Conservation (phyloP, 2,888 invertebrate species). For the Athalia rosae region DNA sequence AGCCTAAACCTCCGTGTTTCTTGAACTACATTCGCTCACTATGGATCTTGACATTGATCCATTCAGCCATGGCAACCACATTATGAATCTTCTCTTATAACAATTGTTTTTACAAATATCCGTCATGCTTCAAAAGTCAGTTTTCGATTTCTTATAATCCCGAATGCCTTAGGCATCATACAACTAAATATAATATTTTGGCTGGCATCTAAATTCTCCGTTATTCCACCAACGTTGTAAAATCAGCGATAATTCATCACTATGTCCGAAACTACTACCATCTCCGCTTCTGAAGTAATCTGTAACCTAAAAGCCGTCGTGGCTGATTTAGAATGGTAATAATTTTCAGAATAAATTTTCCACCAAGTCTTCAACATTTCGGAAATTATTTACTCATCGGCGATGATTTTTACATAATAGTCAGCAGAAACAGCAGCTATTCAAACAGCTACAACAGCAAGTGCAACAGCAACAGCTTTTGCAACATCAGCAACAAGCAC, state of each 20-base stretch:
- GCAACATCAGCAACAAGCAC: slow-evolving; percentile 35
- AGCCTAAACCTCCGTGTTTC: too few species aligned
- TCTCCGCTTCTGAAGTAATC: slow-evolving; percentile 51
- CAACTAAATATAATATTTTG: slow-evolving; percentile 24
- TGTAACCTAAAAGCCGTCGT: slow-evolving; percentile 53
- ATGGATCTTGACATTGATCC: too few species aligned
- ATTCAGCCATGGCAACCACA: slow-evolving; percentile 20
- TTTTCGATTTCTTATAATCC: slow-evolving; percentile 23
- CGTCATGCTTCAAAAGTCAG: slow-evolving; percentile 6
- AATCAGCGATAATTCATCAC: slow-evolving; percentile 22
- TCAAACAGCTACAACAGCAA: slow-evolving; percentile 36
- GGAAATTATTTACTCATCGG: neutral
- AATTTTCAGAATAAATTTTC: neutral
- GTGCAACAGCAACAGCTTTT: slow-evolving; percentile 16
- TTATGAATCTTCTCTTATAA: neutral
- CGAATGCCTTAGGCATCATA: slow-evolving; percentile 19
- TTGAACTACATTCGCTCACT: too few species aligned
- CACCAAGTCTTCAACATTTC: neutral
- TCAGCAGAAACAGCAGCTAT: slow-evolving; percentile 36
- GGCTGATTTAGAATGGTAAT: slow-evolving; percentile 56
- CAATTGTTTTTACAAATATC: slow-evolving; percentile 16
- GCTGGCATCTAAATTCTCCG: slow-evolving; percentile 40
- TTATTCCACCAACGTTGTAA: neutral
- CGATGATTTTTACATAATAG: neutral
- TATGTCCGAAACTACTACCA: slow-evolving; percentile 45